Evolutionary conservation across 2,888 invertebrate species (phyloP), one percentile per base, ranked within the genome.

Genomic region (Neoaliturus tenellus): DNA sequence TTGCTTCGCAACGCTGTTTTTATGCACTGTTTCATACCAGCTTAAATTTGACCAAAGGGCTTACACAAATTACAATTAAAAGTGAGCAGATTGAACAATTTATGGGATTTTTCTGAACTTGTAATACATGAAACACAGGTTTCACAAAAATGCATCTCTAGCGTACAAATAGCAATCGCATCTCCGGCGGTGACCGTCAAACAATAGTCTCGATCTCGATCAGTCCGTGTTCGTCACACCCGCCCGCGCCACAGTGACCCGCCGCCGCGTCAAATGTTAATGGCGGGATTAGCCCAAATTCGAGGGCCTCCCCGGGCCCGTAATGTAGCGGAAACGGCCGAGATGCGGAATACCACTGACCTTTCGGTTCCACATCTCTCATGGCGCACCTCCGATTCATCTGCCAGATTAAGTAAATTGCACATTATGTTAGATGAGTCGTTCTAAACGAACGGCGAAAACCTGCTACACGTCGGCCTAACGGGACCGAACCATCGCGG

Each of bases 391-490:
- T 39, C 71, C 39, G 71, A 71, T 71, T 71, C 71, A 71, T 71
- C 14, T 71, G 31, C 39, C 71, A 71, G 71, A 71, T 71, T 71
- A 71, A 71, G 39, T 71, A 71, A 71, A 71, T 71, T 71, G 71
- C 71, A 71, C 71, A 39, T 71, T 71, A 71, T 39, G 23, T n/a
- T 35, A 23, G 39, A 39, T 71, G 71, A 39, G 71, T 62, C 62
- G 62, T 14, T 28, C 31, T 31, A 25, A 25, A 62, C 62, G 28
- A 55, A 55, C 55, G 55, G 55, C 2, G 28, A 12, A 62, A 62
- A 62, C 62, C 62, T 62, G 62, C 62, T 62, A 62, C 17, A 62
- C 62, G 62, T 62, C 17, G 20, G 4, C n/a, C 28, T 62, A 62
- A 62, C 62, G 62, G 62, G 25, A 62, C 62, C 17, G 55, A 14